Evolutionary conservation across 1,140 invertebrate genomes (phyloP).

Genomic region (Ooceraea biroi): DNA sequence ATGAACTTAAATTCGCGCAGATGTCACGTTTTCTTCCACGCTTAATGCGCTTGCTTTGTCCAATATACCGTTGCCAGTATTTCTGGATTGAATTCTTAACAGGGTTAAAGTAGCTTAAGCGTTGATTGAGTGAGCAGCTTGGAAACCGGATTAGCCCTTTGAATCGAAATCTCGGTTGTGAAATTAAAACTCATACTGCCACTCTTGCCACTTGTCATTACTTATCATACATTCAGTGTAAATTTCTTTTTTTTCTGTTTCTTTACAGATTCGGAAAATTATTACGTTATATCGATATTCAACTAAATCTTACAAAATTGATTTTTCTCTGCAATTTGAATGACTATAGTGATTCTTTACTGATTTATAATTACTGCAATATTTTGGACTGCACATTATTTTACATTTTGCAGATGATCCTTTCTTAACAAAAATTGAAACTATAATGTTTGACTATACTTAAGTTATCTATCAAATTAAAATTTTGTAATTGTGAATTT

Average conservation of each 20-base stretch:
- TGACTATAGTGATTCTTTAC: neutral
- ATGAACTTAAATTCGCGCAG: conserved; percentile 53
- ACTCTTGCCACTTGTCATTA: conserved; percentile 21
- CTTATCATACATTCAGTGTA: conserved; percentile 5
- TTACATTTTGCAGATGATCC: neutral
- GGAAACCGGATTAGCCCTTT: conserved; percentile 60
- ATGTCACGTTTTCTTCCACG: conserved; percentile 21
- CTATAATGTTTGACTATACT: no score
- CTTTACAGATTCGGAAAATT: neutral
- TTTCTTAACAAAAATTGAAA: neutral
- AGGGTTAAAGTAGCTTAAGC: conserved; percentile 70
- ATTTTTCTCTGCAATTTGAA: neutral
- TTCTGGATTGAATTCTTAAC: conserved; percentile 50
- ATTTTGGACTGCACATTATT: neutral
- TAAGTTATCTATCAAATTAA: no score
- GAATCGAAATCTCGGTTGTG: conserved; percentile 55
- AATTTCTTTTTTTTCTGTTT: neutral
- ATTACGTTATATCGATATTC: neutral
- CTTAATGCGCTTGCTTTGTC: conserved; percentile 32
- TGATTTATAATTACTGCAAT: neutral
- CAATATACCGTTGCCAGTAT: conserved; percentile 61
- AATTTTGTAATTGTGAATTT: neutral
- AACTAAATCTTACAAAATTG: neutral
- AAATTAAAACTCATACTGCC: conserved; percentile 34
- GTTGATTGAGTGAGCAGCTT: conserved; percentile 64